These are phyloP conservation scores for Adelosebastes latens DNA, from an alignment of 2,797 vertebrate species.

Conservation along the genomic window DNA sequence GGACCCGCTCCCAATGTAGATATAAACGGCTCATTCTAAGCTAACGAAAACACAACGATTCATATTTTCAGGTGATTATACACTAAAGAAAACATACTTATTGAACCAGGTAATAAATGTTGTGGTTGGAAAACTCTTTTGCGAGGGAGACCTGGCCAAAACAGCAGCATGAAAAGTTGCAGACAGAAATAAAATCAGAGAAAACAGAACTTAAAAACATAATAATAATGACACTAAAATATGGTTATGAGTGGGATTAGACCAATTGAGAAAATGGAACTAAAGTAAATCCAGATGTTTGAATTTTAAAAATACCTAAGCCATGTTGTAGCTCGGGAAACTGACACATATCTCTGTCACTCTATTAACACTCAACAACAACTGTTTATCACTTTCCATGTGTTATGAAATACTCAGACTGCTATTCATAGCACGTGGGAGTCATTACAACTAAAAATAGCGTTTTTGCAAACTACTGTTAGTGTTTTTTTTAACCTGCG, in stretches of 20 bases:
- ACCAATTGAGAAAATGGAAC: neutral
- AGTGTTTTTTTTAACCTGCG: neutral
- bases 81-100: no score
- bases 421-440: conserved; percentile 34
- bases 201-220: neutral
- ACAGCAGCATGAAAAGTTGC: neutral
- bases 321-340: conserved; percentile 12
- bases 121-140: neutral
- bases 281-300: conserved; percentile 35
- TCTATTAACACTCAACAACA: conserved; percentile 11
- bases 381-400: conserved; percentile 13
- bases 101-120: no score
- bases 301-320: neutral
- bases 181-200: neutral
- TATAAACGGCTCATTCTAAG: no score
- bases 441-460: conserved; percentile 36
- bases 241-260: neutral
- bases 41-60: no score
- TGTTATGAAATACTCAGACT: conserved; percentile 26
- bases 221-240: neutral
- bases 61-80: no score
- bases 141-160: neutral
- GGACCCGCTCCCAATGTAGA: no score
- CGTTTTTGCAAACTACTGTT: neutral
- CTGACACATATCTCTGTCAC: conserved; percentile 24